Base-by-base conservation (phyloP, 2,888 invertebrate species). In the Bugulina stolonifera region DNA sequence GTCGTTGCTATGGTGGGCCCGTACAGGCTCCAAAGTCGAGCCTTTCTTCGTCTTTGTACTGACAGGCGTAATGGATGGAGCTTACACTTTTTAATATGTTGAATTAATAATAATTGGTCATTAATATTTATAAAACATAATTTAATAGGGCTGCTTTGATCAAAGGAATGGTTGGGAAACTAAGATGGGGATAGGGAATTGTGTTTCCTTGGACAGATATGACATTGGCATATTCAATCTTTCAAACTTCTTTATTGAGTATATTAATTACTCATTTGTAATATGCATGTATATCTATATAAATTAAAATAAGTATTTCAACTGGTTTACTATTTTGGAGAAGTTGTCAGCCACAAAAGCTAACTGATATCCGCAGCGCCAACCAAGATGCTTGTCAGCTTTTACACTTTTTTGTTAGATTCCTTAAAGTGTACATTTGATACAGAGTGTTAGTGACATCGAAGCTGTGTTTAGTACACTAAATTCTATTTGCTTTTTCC, bases 381-480 rank as follows among this genome's bases (percentile, higher is more conserved):
- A 64, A 22, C 64, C 3, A 14, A 64, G 64, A 64, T 64, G 22
- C 64, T 64, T 64, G 64, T 64, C 64, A 64, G 32, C 10, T 32
- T 55, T 32, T 64, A 64, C 64, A 64, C 64, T 64, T 64, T n/a
- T 43, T 32, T 34, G 64, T 32, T 32, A 64, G 64, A 64, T 64
- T 64, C 64, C 22, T 32, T 27, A 43, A 18, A 5, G 5, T 18
- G 43, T 43, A 43, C 18, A 43, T 43, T 43, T 43, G 43, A 43
- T 43, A 5, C 43, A 43, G 10, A 10, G 5, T 43, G 43, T 43
- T 18, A 43, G 18, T 43, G 43, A 43, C 43, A 43, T 43, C 18
- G 43, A 43, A 43, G 43, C 43, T 43, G 43, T 43, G 43, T 10
- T 43, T 43, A 43, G 43, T 43, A 43, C 43, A 43, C 43, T 43